Evolutionary conservation across 35 echinoderm and acorn worm species (phyloP), one percentile per base, ranked within the genome.

Genomic region (Strongylocentrotus purpuratus): DNA sequence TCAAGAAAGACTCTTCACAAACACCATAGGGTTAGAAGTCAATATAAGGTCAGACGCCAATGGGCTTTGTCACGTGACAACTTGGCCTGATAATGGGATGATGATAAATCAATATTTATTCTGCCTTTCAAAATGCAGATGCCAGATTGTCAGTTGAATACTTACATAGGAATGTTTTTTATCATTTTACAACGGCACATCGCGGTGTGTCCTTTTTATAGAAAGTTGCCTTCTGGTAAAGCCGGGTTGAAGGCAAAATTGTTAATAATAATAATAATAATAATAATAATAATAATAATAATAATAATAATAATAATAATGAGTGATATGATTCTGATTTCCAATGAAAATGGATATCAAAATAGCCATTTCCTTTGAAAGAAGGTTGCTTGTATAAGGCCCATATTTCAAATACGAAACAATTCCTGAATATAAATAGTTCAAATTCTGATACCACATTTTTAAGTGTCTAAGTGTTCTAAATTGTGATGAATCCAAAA

Each of bases 91-190:
- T 89, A 89, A 89, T 89, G 87, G 87, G 15, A 46, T 89, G 87
- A 89, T 46, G 87, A 89, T 89, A 89, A 89, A 89, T 89, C 87
- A 89, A 89, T 31, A 89, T 89, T 89, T 31, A 28, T 89, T 8
- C 87, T 89, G 32, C 1, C 87, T 45, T 46, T 89, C 12, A 45
- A 89, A 14, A 89, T 33, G 33, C 45, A 86, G 15, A 31, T 31
- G 17, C 4, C 70, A 2, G n/a, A 31, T 86, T 86, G 4, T 86
- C 12, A 31, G 28, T 33, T 12, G n/a, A 31, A 6, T 1, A 41
- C 35, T 41, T 41, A 41, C 35, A 1, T 41, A 41, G 35, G 35
- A 41, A 41, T 15, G 7, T 18, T 12, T 86, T 86, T 33, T 22
- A 31, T 86, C 28, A 33, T 2, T 86, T 86, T 33, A 9, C 85